A percentile compares a stretch with the other conserved stretches of the same genome.
Evolutionary conservation across 2,888 invertebrate species (phyloP).

Genomic region (Diabrotica balteata): DNA sequence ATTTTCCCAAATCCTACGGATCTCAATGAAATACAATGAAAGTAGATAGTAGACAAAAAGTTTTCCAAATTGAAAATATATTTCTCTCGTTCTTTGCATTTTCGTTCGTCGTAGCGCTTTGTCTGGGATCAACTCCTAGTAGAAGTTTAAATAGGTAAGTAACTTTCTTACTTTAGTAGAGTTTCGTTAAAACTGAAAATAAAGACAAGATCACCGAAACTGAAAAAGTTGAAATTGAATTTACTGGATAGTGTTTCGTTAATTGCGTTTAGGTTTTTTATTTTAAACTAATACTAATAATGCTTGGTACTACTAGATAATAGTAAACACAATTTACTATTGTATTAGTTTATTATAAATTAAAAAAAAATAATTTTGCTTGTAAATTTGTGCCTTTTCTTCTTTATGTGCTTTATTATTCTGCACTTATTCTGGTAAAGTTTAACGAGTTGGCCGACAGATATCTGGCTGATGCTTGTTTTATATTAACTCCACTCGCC

Average conservation of each 20-base stretch:
- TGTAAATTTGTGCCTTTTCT: too few species aligned
- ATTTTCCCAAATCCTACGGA: constrained; percentile 4
- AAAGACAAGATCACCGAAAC: constrained; percentile 12
- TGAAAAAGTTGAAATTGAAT: constrained; percentile 14
- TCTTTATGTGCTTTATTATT: too few species aligned
- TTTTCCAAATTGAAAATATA: constrained; percentile 23
- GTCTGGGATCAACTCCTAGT: constrained; percentile 12
- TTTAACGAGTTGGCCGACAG: too few species aligned
- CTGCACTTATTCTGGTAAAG: too few species aligned
- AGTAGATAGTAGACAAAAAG: constrained; percentile 14
- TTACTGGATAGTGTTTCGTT: constrained; percentile 7
- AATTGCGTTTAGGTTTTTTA: constrained; percentile 1
- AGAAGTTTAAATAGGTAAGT: constrained; percentile 17
- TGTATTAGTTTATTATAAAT: too few species aligned
- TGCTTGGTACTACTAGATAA: too few species aligned
- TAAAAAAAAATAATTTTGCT: too few species aligned
- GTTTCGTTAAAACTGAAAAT: constrained; percentile 10
- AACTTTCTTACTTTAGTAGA: constrained; percentile 8
- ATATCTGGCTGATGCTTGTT: too few species aligned
- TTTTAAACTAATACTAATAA: neutral
- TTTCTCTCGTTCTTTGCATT: constrained; percentile 13
- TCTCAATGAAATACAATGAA: constrained; percentile 14
- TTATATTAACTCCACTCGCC: too few species aligned
- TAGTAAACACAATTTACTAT: too few species aligned
- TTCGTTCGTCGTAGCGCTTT: constrained; percentile 6